A percentile compares a stretch with the other conserved stretches of the same genome.
Conservation (phyloP, 1,140 invertebrate species). For the Drosophila azteca region DNA sequence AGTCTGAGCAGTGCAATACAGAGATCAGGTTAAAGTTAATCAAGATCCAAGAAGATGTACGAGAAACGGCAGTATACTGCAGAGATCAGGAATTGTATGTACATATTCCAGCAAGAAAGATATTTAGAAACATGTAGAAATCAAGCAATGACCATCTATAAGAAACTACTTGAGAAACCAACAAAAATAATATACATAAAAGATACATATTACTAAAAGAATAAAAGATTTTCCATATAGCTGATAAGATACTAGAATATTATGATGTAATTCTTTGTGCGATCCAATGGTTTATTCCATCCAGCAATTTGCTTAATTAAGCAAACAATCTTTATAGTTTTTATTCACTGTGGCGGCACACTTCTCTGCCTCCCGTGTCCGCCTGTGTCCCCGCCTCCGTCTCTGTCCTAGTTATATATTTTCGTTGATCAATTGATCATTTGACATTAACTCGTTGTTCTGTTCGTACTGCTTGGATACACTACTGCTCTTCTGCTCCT, state of each 20-base stretch:
- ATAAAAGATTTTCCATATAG: no score
- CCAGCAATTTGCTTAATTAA: slow-evolving; percentile 33
- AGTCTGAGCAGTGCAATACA: no score
- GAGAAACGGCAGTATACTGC: no score
- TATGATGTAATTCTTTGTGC: no score
- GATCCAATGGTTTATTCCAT: background rate
- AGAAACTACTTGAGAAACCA: no score
- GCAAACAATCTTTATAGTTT: slow-evolving; percentile 38
- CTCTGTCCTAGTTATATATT: slow-evolving; percentile 55
- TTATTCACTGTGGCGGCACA: slow-evolving; percentile 41
- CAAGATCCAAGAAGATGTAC: no score
- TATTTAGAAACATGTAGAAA: background rate
- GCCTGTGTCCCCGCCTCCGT: slow-evolving; percentile 17
- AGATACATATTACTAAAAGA: no score
- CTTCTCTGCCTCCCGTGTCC: background rate
- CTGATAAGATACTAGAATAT: no score
- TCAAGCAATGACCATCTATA: slow-evolving; percentile 16
- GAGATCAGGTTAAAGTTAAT: no score
- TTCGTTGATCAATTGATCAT: slow-evolving; percentile 72
- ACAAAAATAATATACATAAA: no score
- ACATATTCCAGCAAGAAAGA: no score
- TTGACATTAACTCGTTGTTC: slow-evolving; percentile 68
- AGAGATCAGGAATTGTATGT: no score
- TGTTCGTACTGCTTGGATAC: slow-evolving; percentile 7
- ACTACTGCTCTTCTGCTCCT: slow-evolving; percentile 37